phyloP scores from a whole-genome alignment of 2,888 invertebrate species.

The Portevinia maculata region DNA sequence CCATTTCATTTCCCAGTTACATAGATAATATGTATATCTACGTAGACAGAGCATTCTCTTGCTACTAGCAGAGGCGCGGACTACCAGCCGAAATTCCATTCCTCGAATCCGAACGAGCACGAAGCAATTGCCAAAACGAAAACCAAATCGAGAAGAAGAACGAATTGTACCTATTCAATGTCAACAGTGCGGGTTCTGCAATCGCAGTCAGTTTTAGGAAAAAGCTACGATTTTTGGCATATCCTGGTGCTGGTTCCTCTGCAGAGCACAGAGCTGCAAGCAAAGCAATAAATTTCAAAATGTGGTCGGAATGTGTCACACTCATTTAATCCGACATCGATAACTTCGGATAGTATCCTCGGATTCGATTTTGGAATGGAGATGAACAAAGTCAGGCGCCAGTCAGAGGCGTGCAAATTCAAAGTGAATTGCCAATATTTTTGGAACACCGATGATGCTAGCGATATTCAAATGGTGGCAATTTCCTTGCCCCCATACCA shows the following conservation, averaged over 20 bases:
- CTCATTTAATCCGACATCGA: slow-evolving; percentile 73
- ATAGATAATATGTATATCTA: slow-evolving; percentile 5
- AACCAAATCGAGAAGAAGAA: slow-evolving; percentile 65
- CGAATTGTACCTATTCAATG: slow-evolving; percentile 66
- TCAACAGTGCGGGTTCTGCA: slow-evolving; percentile 59
- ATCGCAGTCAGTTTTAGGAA: slow-evolving; percentile 62
- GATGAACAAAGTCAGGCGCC: slow-evolving; percentile 36
- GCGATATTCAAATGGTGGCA: neutral
- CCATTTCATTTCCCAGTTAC: neutral
- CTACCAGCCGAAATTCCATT: slow-evolving; percentile 45
- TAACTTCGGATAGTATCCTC: slow-evolving; percentile 51
- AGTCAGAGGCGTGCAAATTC: slow-evolving; percentile 52
- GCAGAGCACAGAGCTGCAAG: slow-evolving; percentile 27
- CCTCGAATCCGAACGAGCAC: slow-evolving; percentile 31
- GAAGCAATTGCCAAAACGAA: slow-evolving; percentile 65
- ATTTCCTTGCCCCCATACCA: neutral
- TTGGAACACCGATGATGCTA: slow-evolving; percentile 30
- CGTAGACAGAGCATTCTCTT: slow-evolving; percentile 22
- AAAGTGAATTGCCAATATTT: slow-evolving; percentile 59
- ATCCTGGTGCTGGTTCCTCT: slow-evolving; percentile 40
- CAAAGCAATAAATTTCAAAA: slow-evolving; percentile 71
- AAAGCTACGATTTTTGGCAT: slow-evolving; percentile 69
- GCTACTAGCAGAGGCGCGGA: slow-evolving; percentile 5
- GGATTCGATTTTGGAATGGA: neutral
- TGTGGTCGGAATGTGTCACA: slow-evolving; percentile 73